These are phyloP conservation scores for Copidosoma floridanum DNA, from an alignment of 1,140 invertebrate species.

Conservation along the genomic window DNA sequence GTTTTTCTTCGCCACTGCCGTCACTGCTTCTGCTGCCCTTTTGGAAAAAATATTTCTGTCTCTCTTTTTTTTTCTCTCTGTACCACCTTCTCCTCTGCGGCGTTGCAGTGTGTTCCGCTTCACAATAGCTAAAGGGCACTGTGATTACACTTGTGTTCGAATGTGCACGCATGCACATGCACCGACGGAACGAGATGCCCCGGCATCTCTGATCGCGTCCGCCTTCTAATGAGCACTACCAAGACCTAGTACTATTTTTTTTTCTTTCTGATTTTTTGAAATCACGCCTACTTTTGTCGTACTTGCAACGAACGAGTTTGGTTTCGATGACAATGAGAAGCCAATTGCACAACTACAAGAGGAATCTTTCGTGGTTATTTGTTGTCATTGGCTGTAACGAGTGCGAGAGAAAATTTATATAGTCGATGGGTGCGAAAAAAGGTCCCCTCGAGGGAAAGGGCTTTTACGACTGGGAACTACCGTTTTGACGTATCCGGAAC, in stretches of 20 bases:
- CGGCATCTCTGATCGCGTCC: constrained; percentile 33
- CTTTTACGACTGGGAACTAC: constrained; percentile 11
- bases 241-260: no score
- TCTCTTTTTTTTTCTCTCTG: constrained; percentile 31
- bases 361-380: no score
- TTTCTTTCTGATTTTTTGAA: no score
- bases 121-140: constrained; percentile 49
- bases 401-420: neutral
- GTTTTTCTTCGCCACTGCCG: no score
- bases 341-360: no score
- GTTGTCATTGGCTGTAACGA: neutral
- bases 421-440: no score
- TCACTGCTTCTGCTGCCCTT: constrained; percentile 7
- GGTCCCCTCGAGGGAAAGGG: neutral
- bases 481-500: neutral
- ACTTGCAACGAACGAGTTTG: no score
- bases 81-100: constrained; percentile 19
- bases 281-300: neutral
- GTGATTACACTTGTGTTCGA: constrained; percentile 45
- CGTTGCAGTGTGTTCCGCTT: constrained; percentile 19
- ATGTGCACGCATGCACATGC: no score
- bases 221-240: constrained; percentile 45
- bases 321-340: no score
- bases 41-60: constrained; percentile 33
- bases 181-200: constrained; percentile 50